Evolutionary conservation across 2,888 invertebrate species (phyloP), one percentile per base, ranked within the genome.

Genomic region (Sarcophaga variegata): DNA sequence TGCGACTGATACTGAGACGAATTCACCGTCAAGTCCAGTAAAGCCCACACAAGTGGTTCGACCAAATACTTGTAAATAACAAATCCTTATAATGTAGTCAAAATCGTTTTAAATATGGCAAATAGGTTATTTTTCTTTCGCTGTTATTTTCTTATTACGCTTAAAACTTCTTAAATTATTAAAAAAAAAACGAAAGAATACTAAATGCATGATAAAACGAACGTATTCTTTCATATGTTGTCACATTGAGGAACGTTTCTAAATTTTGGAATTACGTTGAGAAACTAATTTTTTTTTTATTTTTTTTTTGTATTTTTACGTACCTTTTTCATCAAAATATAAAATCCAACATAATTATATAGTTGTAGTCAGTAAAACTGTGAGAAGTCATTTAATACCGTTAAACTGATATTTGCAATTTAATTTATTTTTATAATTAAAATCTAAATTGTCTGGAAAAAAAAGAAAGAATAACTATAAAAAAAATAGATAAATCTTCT

Each of bases 1-100:
- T 20, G 88, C 90, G 54, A 87, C 37, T 37, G 37, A 14, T 54
- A 54, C 90, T 47, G 79, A 89, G 77, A 79, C 89, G 63, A 85
- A 89, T 67, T 5, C 81, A 66, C 11, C 87, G 69, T 8, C 81
- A 62, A 49, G 78, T 63, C 27, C 83, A 27, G n/a, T 45, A 81
- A 84, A 75, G 22, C 84, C 87, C 59, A 69, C 79, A 70, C 84
- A 84, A 69, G 79, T 87, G 11, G 87, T 87, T 17, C 45, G 81
- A 37, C 87, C 84, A 62, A 87, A 79, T 63, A 70, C 81, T 45
- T 79, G 82, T 63, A 87, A 87, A 87, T 87, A 87, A 76, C 77
- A 76, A 76, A 63, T 71, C 25, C 37, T 81, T 60, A 60, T 74
- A 25, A 27, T 74, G 11, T 49, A 54, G 17, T 17, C 12, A 54